A percentile compares a stretch with the other conserved stretches of the same genome.
Conservation (phyloP, 2,113 vertebrate genomes). For the Halichoerus grypus region DNA sequence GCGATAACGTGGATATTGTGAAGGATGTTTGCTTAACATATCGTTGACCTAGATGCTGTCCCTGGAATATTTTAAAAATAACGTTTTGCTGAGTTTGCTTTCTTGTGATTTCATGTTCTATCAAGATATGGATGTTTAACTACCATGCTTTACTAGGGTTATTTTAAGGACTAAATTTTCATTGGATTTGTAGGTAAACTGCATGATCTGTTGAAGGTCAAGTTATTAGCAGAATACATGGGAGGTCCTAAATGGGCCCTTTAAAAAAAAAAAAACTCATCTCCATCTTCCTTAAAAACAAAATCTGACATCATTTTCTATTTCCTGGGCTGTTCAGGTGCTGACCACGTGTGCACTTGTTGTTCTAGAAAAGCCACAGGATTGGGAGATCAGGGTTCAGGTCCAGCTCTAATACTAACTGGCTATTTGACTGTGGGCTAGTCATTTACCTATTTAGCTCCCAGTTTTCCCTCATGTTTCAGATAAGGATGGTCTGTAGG, state of each 20-base stretch:
- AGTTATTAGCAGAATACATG: neutral
- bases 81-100: neutral
- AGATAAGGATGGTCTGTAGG: neutral
- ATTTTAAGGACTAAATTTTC: neutral
- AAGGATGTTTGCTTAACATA: conserved; percentile 19
- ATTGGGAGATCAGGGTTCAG: neutral
- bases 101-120: neutral
- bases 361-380: neutral
- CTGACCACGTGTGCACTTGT: neutral
- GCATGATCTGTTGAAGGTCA: neutral
- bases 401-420: neutral
- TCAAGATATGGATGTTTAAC: conserved; percentile 9
- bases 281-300: neutral
- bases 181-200: neutral
- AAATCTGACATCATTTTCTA: neutral
- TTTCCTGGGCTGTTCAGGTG: neutral
- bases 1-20: neutral
- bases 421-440: neutral
- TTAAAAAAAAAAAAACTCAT: neutral
- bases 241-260: neutral
- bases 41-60: conserved; percentile 2
- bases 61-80: conserved; percentile 36
- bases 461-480: neutral
- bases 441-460: neutral
- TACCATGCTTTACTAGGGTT: neutral